Base-by-base conservation (phyloP, 2,113 vertebrate species). In the Felis chaus region DNA sequence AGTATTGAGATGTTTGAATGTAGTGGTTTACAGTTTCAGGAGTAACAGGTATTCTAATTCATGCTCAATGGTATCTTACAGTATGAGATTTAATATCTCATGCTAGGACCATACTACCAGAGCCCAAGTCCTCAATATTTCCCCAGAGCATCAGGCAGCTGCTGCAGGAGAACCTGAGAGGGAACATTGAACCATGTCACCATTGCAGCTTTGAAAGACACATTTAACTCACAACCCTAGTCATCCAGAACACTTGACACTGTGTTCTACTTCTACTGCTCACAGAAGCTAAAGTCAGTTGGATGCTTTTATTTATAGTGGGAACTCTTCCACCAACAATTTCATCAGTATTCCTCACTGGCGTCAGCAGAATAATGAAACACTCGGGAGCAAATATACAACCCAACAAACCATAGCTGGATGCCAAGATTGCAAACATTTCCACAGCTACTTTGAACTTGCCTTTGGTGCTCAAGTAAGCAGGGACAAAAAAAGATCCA, bases 361-460 rank as follows among this genome's bases (percentile, higher is more conserved):
- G 99, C 95, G 99, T 99, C 91, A 99, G 87, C 63, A 99, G 91
- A 84, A 99, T 98, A 36, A 99, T 97, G 91, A 99, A 99, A 94
- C 99, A 99, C 97, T 99, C 99, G 25, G 99, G 99, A 91, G 99
- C 98, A 98, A 99, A 99, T 96, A 99, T 97, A 96, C 99, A 99
- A 29, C 98, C 98, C 21, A 99, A 98, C 94, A 99, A 98, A 61
- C 99, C 99, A 10, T 99, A 99, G 98, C 99, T 99, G 92, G 99
- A 99, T 3, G 99, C 99, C 97, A 99, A 84, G 95, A 99, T 99
- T 73, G 99, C 99, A 95, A 99, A 99, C 95, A 99, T 99, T 98
- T 99, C 99, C 84, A 99, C 99, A 0, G 99, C 99, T 41, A 99
- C 99, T 98, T 99, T 99, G 98, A 99, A 99, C 97, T 99, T 99